These are phyloP conservation scores for Eulemur rubriventer DNA, from an alignment of 2,797 vertebrate genomes.

Conservation along the genomic window DNA sequence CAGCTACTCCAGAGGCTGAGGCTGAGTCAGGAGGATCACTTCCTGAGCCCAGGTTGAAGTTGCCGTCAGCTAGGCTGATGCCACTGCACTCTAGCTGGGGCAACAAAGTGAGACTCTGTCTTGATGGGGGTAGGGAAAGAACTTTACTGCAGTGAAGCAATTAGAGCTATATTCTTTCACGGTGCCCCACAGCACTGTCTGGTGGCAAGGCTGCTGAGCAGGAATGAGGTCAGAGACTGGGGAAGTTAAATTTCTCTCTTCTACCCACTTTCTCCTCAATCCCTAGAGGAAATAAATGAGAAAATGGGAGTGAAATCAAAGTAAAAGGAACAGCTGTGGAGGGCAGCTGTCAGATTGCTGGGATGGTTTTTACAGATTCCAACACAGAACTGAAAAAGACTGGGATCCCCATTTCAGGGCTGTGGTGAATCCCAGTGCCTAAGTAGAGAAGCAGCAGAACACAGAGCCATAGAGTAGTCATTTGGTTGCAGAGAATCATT, in stretches of 20 bases:
- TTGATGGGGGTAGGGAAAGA: background rate
- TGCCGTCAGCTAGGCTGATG: background rate
- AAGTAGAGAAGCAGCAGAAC: background rate
- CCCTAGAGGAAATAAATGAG: background rate
- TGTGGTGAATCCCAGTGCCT: background rate
- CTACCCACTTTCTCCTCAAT: background rate
- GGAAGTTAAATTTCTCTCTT: slow-evolving; percentile 26
- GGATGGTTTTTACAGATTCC: background rate
- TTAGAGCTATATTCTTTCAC: background rate
- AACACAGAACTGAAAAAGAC: background rate
- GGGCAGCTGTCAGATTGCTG: background rate
- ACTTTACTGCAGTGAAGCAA: background rate
- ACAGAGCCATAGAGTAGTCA: background rate
- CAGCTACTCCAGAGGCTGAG: background rate
- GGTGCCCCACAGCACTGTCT: background rate
- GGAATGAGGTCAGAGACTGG: background rate
- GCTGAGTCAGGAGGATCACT: background rate
- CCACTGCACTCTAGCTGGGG: background rate
- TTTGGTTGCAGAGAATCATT: background rate
- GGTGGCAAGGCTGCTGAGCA: background rate
- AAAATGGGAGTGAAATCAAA: background rate
- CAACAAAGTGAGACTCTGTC: too few relatives aligned
- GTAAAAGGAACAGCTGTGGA: background rate
- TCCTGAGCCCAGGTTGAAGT: background rate
- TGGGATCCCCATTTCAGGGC: background rate